phyloP scores from a whole-genome alignment of 2,797 vertebrate species.

The Artibeus lituratus region DNA sequence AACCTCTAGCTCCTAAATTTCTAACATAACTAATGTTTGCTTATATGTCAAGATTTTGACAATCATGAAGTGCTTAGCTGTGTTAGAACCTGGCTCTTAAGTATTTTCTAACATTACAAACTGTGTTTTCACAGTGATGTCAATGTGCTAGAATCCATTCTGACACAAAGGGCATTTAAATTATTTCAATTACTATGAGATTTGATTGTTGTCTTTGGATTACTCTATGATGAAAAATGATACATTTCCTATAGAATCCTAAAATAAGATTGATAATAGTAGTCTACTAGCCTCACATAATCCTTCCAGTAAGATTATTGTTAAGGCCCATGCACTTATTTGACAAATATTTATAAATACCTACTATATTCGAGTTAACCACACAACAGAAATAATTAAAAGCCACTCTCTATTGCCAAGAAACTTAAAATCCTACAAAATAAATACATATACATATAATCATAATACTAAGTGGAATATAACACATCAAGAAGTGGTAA shows the following conservation, averaged over 20 bases:
- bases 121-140: neutral
- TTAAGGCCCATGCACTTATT: neutral
- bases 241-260: conserved; percentile 37
- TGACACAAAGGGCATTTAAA: neutral
- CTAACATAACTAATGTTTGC: neutral
- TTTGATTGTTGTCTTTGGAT: neutral
- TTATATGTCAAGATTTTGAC: neutral
- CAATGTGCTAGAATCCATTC: conserved; percentile 21
- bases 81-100: conserved; percentile 10
- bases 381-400: conserved; percentile 43
- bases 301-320: neutral
- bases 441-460: neutral
- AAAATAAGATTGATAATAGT: neutral
- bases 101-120: conserved; percentile 31
- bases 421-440: neutral
- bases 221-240: conserved; percentile 35
- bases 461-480: neutral
- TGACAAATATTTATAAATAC: conserved; percentile 26
- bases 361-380: neutral
- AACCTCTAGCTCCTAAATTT: neutral
- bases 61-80: neutral
- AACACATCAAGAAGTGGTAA: neutral
- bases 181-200: neutral
- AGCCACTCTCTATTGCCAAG: neutral
- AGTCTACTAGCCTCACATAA: neutral